Evolutionary conservation across 2,797 vertebrate genomes (phyloP), one percentile per base, ranked within the genome.

Genomic region (Rachycentron canadum): DNA sequence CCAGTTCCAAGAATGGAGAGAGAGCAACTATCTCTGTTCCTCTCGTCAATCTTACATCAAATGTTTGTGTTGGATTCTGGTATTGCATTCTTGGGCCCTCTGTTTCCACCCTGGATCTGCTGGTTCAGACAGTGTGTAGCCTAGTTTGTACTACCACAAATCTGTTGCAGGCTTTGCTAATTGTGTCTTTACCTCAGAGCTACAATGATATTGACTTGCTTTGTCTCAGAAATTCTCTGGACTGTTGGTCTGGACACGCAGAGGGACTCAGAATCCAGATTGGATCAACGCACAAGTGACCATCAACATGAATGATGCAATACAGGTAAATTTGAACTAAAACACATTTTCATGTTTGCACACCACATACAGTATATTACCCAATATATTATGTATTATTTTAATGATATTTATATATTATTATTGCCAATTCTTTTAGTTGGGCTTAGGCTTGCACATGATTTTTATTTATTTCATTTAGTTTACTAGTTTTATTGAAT

Each of bases 21-120:
- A 81, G 25, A 30, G 94, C 94, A 10, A 74, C 61, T 40, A 43
- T 95, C 71, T 94, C 92, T 43, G 73, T 85, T 41, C 85, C 91
- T 10, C 59, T 93, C 11, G 12, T n/a, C 13, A 25, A 26, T n/a
- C 61, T 55, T 8, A n/a, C 63, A 8, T 69, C 86, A 47, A 63
- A 88, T 13, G n/a, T 94, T 61, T 96, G 95, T 84, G 81, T 96
- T 60, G 87, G 78, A 41, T 95, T 96, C 88, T 96, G 95, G 95
- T 94, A 93, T 76, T 93, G 91, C 86, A 95, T 95, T 92, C 82
- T 90, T 0, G 95, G 95, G 43, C 84, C 94, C 21, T 93, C 92
- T 23, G 88, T 95, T 26, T 93, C 93, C 76, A 83, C 60, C 52
- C 80, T 96, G 72, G 90, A 95, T 69, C 89, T 96, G 57, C 64